These are phyloP conservation scores for Drosophila birchii DNA, from an alignment of 2,888 invertebrate genomes.

Conservation along the genomic window DNA sequence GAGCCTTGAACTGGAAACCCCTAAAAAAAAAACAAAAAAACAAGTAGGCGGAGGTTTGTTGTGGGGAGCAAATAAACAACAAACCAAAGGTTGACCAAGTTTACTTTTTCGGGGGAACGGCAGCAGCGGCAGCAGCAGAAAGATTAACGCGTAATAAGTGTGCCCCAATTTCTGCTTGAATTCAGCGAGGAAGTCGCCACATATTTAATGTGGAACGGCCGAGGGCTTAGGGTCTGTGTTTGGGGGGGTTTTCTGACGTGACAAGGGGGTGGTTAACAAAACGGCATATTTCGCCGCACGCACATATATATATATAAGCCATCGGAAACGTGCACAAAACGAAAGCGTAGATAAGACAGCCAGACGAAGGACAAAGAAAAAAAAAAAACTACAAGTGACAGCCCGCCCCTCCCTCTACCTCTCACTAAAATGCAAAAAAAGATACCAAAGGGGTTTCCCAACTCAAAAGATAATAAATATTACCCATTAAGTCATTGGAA, in stretches of 20 bases:
- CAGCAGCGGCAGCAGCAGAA: background rate
- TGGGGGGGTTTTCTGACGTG: slow-evolving; percentile 4
- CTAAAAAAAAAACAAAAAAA: background rate
- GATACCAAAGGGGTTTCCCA: background rate
- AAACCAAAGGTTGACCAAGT: slow-evolving; percentile 37
- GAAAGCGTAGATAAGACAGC: slow-evolving; percentile 72
- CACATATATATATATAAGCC: too few species aligned
- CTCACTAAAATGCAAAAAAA: background rate
- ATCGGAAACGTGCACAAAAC: slow-evolving; percentile 76
- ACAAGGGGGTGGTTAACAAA: slow-evolving; percentile 21
- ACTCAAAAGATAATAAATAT: background rate
- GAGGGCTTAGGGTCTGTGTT: background rate
- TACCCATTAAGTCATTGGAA: background rate
- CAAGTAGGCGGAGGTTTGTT: slow-evolving; percentile 1
- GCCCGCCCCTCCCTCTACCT: too few species aligned
- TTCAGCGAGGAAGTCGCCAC: slow-evolving; percentile 40
- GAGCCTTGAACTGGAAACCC: slow-evolving; percentile 60
- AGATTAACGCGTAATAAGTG: slow-evolving; percentile 48
- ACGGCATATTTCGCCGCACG: slow-evolving; percentile 52
- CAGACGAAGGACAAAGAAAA: slow-evolving; percentile 37
- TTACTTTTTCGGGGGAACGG: slow-evolving; percentile 17
- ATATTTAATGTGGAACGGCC: slow-evolving; percentile 24
- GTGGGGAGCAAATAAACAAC: slow-evolving; percentile 24
- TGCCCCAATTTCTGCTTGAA: slow-evolving; percentile 45
- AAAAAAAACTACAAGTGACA: slow-evolving; percentile 24